Evolutionary conservation across 2,113 vertebrate genomes (phyloP).

Genomic region (Alouatta palliata): DNA sequence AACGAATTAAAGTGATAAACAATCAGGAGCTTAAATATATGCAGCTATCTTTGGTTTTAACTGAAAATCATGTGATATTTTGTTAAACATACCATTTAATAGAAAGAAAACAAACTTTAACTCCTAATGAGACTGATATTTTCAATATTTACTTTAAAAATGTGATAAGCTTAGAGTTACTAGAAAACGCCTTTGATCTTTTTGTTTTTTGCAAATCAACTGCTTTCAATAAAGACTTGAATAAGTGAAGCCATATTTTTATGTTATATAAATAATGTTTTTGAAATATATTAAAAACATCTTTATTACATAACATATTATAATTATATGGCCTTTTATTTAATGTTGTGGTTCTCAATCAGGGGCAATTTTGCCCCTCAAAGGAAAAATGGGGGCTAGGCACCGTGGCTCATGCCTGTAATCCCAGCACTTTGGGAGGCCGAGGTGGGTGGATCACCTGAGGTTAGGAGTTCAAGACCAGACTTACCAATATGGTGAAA

Average conservation of each 20-base stretch:
- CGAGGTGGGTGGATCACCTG: too few relatives aligned
- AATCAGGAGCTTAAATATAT: constrained; percentile 41
- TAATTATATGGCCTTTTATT: background rate
- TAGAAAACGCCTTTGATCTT: constrained; percentile 38
- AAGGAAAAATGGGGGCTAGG: background rate
- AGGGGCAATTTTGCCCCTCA: background rate
- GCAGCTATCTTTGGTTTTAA: constrained; percentile 28
- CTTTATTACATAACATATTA: background rate
- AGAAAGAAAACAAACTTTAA: constrained; percentile 39
- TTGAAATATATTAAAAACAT: constrained; percentile 8
- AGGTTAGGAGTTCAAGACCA: too few relatives aligned
- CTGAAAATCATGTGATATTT: constrained; percentile 8
- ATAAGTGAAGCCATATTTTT: constrained; percentile 26
- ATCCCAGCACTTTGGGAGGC: too few relatives aligned
- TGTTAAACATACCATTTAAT: constrained; percentile 29
- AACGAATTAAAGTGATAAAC: constrained; percentile 52
- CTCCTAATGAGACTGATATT: background rate
- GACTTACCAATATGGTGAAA: too few relatives aligned
- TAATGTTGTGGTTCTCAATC: background rate
- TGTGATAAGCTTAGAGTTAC: background rate
- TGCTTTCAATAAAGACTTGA: constrained; percentile 33
- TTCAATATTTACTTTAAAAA: constrained; percentile 24
- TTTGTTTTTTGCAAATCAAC: constrained; percentile 1
- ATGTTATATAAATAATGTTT: background rate
- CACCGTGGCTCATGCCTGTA: too few relatives aligned